Evolutionary conservation across 2,797 vertebrate genomes (phyloP), one percentile per base, ranked within the genome.

Genomic region (Novumbra hubbsi): DNA sequence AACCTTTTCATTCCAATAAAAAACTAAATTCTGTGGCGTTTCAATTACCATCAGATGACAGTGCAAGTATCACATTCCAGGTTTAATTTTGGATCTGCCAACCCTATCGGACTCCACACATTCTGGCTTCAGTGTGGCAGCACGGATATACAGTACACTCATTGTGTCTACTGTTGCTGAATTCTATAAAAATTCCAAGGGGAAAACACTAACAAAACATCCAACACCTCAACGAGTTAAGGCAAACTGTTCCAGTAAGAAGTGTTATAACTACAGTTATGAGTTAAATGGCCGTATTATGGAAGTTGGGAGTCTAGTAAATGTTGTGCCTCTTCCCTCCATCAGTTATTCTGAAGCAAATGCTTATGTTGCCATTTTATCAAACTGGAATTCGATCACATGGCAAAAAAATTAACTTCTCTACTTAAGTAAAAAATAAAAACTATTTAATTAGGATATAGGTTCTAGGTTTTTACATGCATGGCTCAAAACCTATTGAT

Each of bases 1-100:
- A 92, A 88, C 91, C 90, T 92, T 91, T 91, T 83, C 88, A 93
- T 92, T 80, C 77, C 82, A 88, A 92, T 90, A 72, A 88, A 81
- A 73, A 73, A 79, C 80, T 74, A 81, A 73, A 72, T 84, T 73
- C 76, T 83, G 83, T 81, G 88, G 76, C 78, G 19, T 81, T 85
- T 80, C 75, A 84, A 88, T 90, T 86, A 83, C 83, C 81, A 88
- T 90, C 72, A 77, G 78, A 88, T 86, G 84, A 86, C 75, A 81
- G 75, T 78, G 73, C 74, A 74, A 89, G 86, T 69, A 86, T 85
- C 82, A 80, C 84, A 78, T 81, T 85, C 82, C 69, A 83, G 74
- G 76, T 76, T 81, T 78, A 11, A 69, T 80, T 81, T 60, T 66
- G 48, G 38, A 27, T 41, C 16, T 64, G 55, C 55, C 60, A 70